phyloP scores from a whole-genome alignment of 1,140 invertebrate species.

The Drosophila biarmipes region DNA sequence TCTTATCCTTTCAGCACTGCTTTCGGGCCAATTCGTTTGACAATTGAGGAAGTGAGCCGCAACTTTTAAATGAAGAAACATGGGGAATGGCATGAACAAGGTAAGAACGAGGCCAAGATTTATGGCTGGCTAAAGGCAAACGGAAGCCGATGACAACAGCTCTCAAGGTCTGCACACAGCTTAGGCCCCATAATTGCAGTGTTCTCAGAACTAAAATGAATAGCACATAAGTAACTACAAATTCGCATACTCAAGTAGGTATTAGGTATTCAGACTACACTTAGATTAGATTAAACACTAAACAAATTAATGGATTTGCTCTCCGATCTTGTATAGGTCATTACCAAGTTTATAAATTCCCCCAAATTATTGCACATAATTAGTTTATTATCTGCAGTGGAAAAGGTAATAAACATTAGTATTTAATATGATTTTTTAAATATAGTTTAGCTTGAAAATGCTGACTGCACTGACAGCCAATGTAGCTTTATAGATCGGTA shows the following conservation, averaged over 20 bases:
- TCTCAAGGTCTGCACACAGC: slow-evolving; percentile 8
- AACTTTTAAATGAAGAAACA: slow-evolving; percentile 85
- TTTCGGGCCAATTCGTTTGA: slow-evolving; percentile 59
- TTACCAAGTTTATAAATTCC: too few species aligned
- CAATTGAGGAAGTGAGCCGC: slow-evolving; percentile 55
- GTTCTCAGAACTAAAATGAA: neutral
- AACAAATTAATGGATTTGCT: too few species aligned
- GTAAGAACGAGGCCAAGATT: slow-evolving; percentile 84
- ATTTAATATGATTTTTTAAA: neutral
- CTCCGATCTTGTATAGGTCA: too few species aligned
- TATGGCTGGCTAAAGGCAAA: slow-evolving; percentile 7
- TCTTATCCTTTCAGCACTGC: slow-evolving; percentile 57
- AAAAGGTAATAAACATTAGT: neutral
- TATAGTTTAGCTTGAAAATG: neutral
- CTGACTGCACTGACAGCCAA: neutral
- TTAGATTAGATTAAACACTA: too few species aligned
- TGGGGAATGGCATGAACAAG: slow-evolving; percentile 93
- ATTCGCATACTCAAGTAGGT: too few species aligned
- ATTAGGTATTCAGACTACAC: too few species aligned
- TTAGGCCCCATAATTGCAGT: neutral
- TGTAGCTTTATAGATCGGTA: neutral
- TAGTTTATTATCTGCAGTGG: too few species aligned
- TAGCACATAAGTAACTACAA: too few species aligned
- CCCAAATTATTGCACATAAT: too few species aligned
- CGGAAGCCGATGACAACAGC: slow-evolving; percentile 4